Evolutionary conservation across 1,140 invertebrate genomes (phyloP), one percentile per base, ranked within the genome.

Genomic region (Achatina immaculata): DNA sequence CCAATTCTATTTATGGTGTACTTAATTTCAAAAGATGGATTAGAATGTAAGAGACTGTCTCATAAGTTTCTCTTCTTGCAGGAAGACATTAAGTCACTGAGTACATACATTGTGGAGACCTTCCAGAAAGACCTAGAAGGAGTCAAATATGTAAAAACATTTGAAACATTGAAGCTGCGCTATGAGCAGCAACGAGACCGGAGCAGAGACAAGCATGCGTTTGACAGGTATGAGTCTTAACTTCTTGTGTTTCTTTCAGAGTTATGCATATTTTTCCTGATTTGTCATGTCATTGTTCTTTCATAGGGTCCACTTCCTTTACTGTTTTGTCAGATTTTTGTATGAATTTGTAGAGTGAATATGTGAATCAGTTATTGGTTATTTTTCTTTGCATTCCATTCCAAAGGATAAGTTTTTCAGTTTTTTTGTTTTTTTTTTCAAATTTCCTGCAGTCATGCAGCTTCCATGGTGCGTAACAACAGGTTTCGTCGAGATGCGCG

Each of bases 71-170:
- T 55, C 14, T n/a, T n/a, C 21, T 21, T n/a, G 24, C 88, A 95
- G 94, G 97, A 99, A 93, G 97, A 98, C 91, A 96, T 99, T 58
- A 98, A 97, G 92, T 95, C 96, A n/a, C 93, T 99, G 84, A 97
- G 96, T 93, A 94, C 95, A 68, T 96, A 99, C 91, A 95, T 99
- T 85, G 95, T 98, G 83, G 97, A 99, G 92, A 97, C 96, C 92
- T 99, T 97, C 91, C 96, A 96, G 74, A 96, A 97, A 92, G 94
- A 96, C 86, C 92, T 99, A 86, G 97, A 98, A 91, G 94, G 95
- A 88, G 95, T 99, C 88, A 95, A 97, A 91, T 99, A 99, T 93
- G 98, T 99, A 84, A 96, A 98, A 92, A 99, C 97, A 78, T 99
- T 99, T 91, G 97, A 97, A 92, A 94, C 95, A 83, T 93, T 99